Evolutionary conservation across 2,888 invertebrate species (phyloP), one percentile per base, ranked within the genome.

Genomic region (Sminthurinus aureus): DNA sequence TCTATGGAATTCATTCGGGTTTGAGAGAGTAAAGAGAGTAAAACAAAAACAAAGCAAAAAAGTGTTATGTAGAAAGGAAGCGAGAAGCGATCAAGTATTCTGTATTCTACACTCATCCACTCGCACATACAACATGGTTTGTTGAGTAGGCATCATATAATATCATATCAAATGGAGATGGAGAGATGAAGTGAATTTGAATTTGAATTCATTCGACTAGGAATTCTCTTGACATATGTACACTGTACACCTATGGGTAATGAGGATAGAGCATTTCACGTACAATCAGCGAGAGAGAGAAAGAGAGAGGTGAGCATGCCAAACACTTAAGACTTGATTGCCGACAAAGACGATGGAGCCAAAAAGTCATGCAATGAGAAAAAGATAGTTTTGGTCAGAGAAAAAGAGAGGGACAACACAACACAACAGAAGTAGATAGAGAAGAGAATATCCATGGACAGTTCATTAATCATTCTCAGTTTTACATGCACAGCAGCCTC

Each of bases 311-410:
- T 78, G 78, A 78, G 78, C 78, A 50, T 64, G 18, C 24, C 64
- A 58, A 58, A 78, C 64, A 64, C 78, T 78, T 78, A 78, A 66
- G 58, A 78, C 22, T 78, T 78, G 78, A 78, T 78, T 78, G 78
- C 78, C 78, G 78, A 78, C 78, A 78, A 78, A 78, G 78, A 78
- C 64, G 74, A 69, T 69, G 12, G 69, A 20, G 69, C 24, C 69
- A 24, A 22, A 38, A 38, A 20, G 24, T 69, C 69, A 69, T 24
- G 24, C 69, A 69, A 69, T 20, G 22, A 20, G 18, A 20, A 52
- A 52, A 38, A 38, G 38, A 38, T 20, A 52, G 76, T 18, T 20
- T 38, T 6, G 38, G 38, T 22, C 12, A 26, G 74, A 24, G 74
- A 26, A 26, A 38, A 26, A 74, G 38, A 38, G 74, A 38, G 18